These are phyloP conservation scores for Mizuhopecten yessoensis DNA, from an alignment of 1,140 invertebrate genomes.

Conservation along the genomic window DNA sequence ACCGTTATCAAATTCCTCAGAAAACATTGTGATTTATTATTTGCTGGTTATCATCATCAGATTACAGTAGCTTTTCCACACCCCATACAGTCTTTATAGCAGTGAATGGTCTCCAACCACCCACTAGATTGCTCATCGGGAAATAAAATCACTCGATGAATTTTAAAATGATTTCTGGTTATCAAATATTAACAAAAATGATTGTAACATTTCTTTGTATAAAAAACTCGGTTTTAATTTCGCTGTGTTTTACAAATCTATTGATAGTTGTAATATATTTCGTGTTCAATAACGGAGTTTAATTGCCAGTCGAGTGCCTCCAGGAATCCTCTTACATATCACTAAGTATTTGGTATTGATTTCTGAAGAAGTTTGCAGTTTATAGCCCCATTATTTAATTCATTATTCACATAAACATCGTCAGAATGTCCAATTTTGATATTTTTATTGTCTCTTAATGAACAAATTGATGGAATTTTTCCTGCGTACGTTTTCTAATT, in stretches of 20 bases:
- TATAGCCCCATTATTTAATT: background rate
- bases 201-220: background rate
- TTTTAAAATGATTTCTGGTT: background rate
- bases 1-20: background rate
- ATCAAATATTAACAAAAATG: background rate
- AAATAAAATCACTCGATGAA: background rate
- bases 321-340: background rate
- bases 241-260: background rate
- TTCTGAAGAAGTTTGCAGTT: background rate
- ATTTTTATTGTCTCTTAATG: background rate
- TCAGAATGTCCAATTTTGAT: background rate
- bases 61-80: background rate
- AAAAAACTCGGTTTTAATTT: background rate
- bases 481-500: background rate
- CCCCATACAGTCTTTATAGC: background rate
- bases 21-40: slow-evolving; percentile 5
- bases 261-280: background rate
- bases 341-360: background rate
- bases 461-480: background rate
- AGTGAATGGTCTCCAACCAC: background rate
- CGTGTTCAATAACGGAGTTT: background rate
- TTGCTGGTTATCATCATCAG: background rate
- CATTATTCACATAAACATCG: background rate
- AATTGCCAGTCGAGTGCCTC: background rate
- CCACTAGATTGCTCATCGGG: background rate